A percentile compares a stretch with the other conserved stretches of the same genome.
phyloP scores from a whole-genome alignment of 2,888 invertebrate species.

The Dolomedes plantarius region DNA sequence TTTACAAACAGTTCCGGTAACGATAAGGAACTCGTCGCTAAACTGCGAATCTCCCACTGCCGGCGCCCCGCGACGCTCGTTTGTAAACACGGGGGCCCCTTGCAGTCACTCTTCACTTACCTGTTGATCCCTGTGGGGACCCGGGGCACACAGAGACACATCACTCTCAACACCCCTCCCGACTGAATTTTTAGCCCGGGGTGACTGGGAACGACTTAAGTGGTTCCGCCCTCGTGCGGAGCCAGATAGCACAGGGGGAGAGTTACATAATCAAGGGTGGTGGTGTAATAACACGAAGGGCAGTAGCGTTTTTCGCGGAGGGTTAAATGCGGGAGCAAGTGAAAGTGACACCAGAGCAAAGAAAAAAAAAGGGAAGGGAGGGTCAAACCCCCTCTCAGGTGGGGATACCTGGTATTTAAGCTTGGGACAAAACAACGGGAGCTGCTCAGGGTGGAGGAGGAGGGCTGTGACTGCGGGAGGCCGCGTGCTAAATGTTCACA shows the following conservation, averaged over 20 bases:
- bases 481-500: neutral
- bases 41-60: too few relatives aligned
- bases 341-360: constrained; percentile 50
- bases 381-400: constrained; percentile 5
- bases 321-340: constrained; percentile 21
- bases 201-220: constrained; percentile 5
- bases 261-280: constrained; percentile 53
- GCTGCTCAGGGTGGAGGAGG: neutral
- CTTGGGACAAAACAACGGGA: neutral
- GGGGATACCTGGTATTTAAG: neutral
- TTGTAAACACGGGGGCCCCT: constrained; percentile 3
- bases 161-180: constrained; percentile 6
- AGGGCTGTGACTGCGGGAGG: neutral
- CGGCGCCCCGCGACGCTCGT: neutral
- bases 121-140: neutral
- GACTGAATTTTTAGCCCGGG: constrained; percentile 15
- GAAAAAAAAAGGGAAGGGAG: neutral
- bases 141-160: neutral
- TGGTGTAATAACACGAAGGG: constrained; percentile 46
- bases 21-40: too few relatives aligned
- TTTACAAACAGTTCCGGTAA: too few relatives aligned
- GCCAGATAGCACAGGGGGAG: neutral
- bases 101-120: neutral
- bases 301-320: neutral
- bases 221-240: constrained; percentile 1